Percentiles rank a stretch among this genome's conserved stretches.
These are phyloP conservation scores for Rhinichthys osculus DNA, from an alignment of 2,797 vertebrate species.

Conservation along the genomic window DNA sequence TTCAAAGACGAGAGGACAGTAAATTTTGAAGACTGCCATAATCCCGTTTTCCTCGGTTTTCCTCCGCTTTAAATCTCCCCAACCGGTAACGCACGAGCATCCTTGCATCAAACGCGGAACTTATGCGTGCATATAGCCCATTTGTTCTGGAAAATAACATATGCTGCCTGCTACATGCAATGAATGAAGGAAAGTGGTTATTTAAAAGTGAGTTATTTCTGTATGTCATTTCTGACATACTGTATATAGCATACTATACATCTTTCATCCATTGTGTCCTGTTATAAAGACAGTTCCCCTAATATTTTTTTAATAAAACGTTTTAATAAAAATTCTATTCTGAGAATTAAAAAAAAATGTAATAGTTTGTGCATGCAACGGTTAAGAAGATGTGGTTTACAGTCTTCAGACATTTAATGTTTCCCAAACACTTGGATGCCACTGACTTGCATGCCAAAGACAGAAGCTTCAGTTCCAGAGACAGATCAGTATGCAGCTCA, in stretches of 20 bases:
- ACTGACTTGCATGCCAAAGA: slow-evolving; percentile 7
- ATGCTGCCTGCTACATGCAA: neutral
- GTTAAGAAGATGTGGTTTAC: neutral
- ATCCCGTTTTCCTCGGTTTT: too few species aligned
- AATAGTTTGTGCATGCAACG: neutral
- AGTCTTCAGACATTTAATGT: neutral
- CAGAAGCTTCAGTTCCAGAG: neutral
- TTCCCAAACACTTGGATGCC: neutral
- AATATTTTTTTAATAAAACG: neutral
- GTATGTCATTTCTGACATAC: neutral
- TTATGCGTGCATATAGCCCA: too few species aligned
- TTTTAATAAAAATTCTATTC: too few species aligned
- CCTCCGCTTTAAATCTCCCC: too few species aligned
- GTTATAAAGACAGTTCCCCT: neutral
- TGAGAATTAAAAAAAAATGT: neutral
- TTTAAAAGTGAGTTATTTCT: neutral
- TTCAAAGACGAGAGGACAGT: too few species aligned
- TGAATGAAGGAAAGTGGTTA: neutral
- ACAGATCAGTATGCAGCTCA: slow-evolving; percentile 17
- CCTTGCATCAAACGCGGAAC: too few species aligned
- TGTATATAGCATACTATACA: neutral
- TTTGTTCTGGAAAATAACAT: neutral
- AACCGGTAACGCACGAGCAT: too few species aligned
- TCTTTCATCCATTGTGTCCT: neutral
- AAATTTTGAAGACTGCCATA: too few species aligned